Evolutionary conservation across 2,113 vertebrate genomes (phyloP).

Genomic region (Baryphthengus martii): DNA sequence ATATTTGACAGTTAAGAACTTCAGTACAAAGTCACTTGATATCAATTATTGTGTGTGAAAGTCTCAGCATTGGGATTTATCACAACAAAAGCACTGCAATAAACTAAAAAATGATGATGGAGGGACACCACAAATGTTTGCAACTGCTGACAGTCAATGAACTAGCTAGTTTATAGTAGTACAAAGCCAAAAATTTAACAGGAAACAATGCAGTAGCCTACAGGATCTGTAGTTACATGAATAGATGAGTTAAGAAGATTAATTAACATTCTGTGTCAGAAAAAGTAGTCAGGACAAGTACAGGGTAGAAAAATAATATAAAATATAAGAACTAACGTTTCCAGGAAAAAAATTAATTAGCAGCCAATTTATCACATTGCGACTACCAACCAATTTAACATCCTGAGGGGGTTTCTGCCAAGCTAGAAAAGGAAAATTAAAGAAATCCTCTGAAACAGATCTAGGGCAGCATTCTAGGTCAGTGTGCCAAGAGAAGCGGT

Average conservation of each 20-base stretch:
- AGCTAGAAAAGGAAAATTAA: background rate
- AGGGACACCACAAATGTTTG: background rate
- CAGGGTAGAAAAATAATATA: background rate
- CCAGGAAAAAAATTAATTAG: conserved; percentile 47
- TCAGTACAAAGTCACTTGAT: background rate
- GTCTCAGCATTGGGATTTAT: background rate
- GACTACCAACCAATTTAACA: background rate
- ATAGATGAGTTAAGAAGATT: background rate
- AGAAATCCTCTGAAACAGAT: background rate
- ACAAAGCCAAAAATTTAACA: background rate
- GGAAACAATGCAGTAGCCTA: background rate
- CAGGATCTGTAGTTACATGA: background rate
- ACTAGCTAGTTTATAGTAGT: background rate
- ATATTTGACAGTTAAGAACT: background rate
- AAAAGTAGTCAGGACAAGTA: background rate
- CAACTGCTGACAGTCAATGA: background rate
- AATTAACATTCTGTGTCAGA: conserved; percentile 17
- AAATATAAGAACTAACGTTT: background rate
- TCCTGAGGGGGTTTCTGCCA: conserved; percentile 10
- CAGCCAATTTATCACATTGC: background rate
- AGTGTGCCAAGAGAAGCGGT: background rate
- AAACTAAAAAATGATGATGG: background rate
- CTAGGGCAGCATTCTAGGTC: conserved; percentile 51
- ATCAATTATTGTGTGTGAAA: background rate
- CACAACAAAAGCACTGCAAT: background rate